Conservation (phyloP, 2,113 vertebrate species). For the Takifugu bimaculatus region DNA sequence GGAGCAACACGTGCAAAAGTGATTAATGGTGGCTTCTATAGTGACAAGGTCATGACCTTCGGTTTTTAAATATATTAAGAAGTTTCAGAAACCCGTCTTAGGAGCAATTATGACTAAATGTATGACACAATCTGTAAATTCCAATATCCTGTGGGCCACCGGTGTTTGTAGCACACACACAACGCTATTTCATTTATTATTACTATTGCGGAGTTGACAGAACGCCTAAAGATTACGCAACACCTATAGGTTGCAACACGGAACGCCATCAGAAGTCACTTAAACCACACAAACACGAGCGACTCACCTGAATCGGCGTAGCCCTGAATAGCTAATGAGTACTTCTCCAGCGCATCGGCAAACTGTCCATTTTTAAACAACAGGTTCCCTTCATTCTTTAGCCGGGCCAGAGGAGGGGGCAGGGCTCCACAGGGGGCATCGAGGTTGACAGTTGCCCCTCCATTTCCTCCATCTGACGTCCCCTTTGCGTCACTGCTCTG, state of each 20-base stretch:
- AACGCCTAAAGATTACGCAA: not conserved
- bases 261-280: no score
- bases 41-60: constrained; percentile 13
- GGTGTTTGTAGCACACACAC: no score
- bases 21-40: no score
- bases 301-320: constrained; percentile 74
- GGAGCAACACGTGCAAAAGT: not conserved
- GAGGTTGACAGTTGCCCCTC: constrained; percentile 59
- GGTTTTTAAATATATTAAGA: constrained; percentile 9
- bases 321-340: constrained; percentile 84
- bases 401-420: constrained; percentile 73
- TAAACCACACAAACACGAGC: not conserved
- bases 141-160: no score
- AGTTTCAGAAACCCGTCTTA: not conserved
- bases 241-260: not conserved
- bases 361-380: constrained; percentile 91
- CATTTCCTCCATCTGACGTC: constrained; percentile 17
- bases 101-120: not conserved
- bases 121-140: no score
- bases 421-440: constrained; percentile 74
- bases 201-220: no score
- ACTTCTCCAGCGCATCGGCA: constrained; percentile 81
- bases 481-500: constrained; percentile 30
- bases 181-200: no score
- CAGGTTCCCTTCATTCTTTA: constrained; percentile 87